Base-by-base conservation (phyloP, 1,140 invertebrate species). In the Maconellicoccus hirsutus region DNA sequence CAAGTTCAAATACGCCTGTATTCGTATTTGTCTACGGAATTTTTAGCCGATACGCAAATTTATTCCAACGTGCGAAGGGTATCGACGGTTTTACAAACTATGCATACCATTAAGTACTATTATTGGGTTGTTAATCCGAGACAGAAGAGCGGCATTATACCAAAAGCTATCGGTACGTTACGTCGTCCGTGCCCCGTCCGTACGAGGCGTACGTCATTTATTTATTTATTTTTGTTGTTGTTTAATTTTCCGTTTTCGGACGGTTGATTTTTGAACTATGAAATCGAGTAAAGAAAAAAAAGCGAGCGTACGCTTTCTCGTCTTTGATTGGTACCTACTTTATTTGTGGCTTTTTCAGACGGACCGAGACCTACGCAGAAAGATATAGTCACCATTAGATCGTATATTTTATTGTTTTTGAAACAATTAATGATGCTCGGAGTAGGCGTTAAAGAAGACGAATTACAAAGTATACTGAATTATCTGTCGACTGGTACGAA, bases 51-150 rank as follows among this genome's bases (percentile, higher is more conserved):
- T 81, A 95, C 94, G 0, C 94, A 97, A 80, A 98, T 98, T 76
- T 98, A 98, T 82, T 94, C 91, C 74, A 97, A 96, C 80, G 95
- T 99, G 21, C 84, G 97, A 42, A 84, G 96, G 70, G 94, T 98
- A 59, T 96, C 93, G 75, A 98, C 96, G 0, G 96, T 99, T 0
- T 83, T 99, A 8, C 96, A 99, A 82, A 97, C 96, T 0, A 93
- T 99, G 73, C 96, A 99, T 79, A 96, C 97, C 0, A 83, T 99
- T 29, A 99, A 99, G 82, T 98, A 95, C 79, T 99, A 98, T 81
- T 99, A 99, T 79, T 99, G 96, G 96, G 92, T 99, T 16, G 90
- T 93, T 1, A 97, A 96, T 85, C 96, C 96, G 0, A 84, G 91
- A 74, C 86, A 92, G 39, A 94, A 96, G 79, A 98, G 94, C 81